Evolutionary conservation across 1,140 invertebrate genomes (phyloP).

Genomic region (Littorina saxatilis): DNA sequence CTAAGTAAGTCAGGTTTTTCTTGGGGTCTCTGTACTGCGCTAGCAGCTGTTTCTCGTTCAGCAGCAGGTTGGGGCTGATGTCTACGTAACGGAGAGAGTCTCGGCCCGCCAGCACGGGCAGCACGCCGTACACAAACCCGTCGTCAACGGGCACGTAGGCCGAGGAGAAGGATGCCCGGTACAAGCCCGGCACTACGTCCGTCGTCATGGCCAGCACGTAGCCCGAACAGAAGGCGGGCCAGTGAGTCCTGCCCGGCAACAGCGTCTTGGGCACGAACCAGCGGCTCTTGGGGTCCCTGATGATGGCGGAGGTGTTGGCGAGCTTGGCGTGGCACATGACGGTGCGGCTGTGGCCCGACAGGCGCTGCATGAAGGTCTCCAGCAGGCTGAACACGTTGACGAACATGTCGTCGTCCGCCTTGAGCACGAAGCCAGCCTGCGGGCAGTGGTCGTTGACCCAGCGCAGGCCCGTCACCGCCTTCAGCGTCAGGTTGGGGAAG

Average conservation of each 20-base stretch:
- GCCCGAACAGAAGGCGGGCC: constrained; percentile 75
- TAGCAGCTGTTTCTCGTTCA: constrained; percentile 42
- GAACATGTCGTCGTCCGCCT: constrained; percentile 93
- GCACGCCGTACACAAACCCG: constrained; percentile 73
- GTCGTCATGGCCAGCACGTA: constrained; percentile 73
- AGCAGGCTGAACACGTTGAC: constrained; percentile 77
- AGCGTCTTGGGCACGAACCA: constrained; percentile 71
- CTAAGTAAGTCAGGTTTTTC: constrained; percentile 30
- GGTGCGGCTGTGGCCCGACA: constrained; percentile 31
- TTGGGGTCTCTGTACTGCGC: constrained; percentile 39
- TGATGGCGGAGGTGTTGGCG: constrained; percentile 47
- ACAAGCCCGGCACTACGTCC: constrained; percentile 69
- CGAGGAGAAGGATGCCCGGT: constrained; percentile 56
- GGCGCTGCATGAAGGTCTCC: constrained; percentile 53
- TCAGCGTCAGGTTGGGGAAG: constrained; percentile 64
- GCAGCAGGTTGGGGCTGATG: constrained; percentile 44
- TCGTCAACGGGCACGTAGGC: constrained; percentile 73
- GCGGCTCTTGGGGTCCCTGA: constrained; percentile 69
- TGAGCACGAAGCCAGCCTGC: constrained; percentile 84
- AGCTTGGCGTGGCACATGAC: constrained; percentile 53
- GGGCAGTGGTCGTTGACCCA: constrained; percentile 85
- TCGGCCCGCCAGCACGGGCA: constrained; percentile 54
- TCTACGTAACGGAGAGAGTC: constrained; percentile 42
- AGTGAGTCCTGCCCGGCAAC: constrained; percentile 62
- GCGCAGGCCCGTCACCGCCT: constrained; percentile 87